phyloP scores from a whole-genome alignment of 1,140 invertebrate species.

The Acromyrmex charruanus region DNA sequence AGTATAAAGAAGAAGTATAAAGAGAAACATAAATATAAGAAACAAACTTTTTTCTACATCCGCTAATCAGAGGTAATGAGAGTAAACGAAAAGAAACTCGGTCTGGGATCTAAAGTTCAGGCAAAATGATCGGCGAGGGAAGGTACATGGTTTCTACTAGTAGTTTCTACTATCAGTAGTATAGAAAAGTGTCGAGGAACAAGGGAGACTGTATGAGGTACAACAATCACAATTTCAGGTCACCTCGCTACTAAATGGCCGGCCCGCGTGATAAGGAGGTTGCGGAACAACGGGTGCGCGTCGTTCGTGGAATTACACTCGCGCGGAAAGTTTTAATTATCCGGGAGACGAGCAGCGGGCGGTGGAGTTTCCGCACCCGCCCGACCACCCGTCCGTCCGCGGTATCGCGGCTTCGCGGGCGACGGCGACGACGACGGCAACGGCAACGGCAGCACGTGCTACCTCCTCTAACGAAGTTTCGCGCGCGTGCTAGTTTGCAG shows the following conservation, averaged over 20 bases:
- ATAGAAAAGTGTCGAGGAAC: neutral
- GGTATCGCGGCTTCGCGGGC: conserved; percentile 59
- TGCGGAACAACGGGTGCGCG: conserved; percentile 54
- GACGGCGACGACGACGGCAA: neutral
- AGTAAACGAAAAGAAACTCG: neutral
- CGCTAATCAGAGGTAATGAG: neutral
- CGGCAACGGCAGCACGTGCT: conserved; percentile 61
- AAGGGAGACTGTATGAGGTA: neutral
- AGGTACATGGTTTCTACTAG: no score
- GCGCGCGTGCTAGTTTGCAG: conserved; percentile 66
- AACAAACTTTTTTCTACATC: neutral
- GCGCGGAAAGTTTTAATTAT: conserved; percentile 73
- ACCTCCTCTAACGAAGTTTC: conserved; percentile 60
- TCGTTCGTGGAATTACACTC: conserved; percentile 62
- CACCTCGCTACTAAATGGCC: conserved; percentile 47
- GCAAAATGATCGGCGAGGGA: neutral
- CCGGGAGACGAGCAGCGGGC: conserved; percentile 50
- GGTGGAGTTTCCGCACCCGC: conserved; percentile 47
- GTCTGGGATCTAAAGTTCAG: neutral
- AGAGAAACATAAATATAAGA: neutral
- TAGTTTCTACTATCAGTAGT: no score
- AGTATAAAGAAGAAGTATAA: neutral
- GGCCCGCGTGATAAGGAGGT: conserved; percentile 44
- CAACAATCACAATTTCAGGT: conserved; percentile 35
- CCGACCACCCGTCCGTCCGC: conserved; percentile 3